phyloP scores from a whole-genome alignment of 2,888 invertebrate species.

The Uloborus plumipes region DNA sequence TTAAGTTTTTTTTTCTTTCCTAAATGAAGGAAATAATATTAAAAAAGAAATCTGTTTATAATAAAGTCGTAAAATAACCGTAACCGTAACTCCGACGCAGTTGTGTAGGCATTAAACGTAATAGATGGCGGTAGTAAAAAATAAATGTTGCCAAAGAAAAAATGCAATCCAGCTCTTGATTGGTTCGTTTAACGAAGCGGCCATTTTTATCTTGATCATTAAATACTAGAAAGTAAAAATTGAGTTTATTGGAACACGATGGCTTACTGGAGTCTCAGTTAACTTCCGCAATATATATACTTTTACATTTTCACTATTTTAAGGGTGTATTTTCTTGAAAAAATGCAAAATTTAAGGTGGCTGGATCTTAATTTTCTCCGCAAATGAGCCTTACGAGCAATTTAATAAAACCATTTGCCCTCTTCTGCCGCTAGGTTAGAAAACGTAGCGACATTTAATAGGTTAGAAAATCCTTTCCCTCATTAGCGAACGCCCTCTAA shows the following conservation, averaged over 20 bases:
- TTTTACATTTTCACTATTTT: constrained; percentile 7
- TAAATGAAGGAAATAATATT: neutral
- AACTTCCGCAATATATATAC: constrained; percentile 12
- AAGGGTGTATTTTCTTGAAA: no score
- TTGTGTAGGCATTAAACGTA: constrained; percentile 35
- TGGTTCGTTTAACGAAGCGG: constrained; percentile 43
- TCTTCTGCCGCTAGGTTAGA: neutral
- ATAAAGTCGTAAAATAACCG: constrained; percentile 63
- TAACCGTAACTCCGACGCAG: constrained; percentile 41
- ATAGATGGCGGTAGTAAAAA: constrained; percentile 44
- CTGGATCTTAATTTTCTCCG: constrained; percentile 40
- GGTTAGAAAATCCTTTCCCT: constrained; percentile 32
- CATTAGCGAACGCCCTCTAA: constrained; percentile 41
- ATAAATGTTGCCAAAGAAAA: constrained; percentile 41
- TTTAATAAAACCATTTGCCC: constrained; percentile 39
- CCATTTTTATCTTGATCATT: constrained; percentile 36
- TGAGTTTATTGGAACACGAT: constrained; percentile 40
- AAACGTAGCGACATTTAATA: constrained; percentile 33
- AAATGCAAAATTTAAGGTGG: neutral
- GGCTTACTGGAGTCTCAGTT: constrained; percentile 8
- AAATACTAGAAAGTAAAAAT: constrained; percentile 50
- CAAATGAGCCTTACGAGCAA: constrained; percentile 42
- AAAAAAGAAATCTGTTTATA: constrained; percentile 45
- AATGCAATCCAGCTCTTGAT: constrained; percentile 30
- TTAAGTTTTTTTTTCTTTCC: constrained; percentile 1